Evolutionary conservation across 2,113 vertebrate genomes (phyloP), one percentile per base, ranked within the genome.

Genomic region (Himantopus leucocephalus): DNA sequence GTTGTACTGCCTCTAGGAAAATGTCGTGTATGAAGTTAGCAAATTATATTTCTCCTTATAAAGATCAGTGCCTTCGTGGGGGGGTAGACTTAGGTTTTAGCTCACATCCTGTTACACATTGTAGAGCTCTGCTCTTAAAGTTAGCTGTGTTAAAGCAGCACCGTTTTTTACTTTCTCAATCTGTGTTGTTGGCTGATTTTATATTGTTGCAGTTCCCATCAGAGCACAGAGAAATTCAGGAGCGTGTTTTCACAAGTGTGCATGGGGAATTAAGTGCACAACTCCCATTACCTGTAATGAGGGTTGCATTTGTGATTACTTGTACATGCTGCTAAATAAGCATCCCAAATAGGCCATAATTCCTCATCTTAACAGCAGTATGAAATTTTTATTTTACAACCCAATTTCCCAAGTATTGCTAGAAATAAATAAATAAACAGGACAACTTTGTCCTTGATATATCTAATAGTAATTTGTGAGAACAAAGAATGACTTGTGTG

Each of bases 381-480:
- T 27, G 48, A 50, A 24, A 3, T 39, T 90, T 85, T 52, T 68
- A n/a, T 41, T 85, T 95, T 90, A 56, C 70, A 84, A 13, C 80
- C 43, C 24, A 35, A 26, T 92, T 96, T 94, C 68, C 64, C 34
- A 41, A 88, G 75, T 84, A 56, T 39, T 81, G 58, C 66, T 72
- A 16, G 52, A 97, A 94, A 84, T 62, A 95, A 95, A 93, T 92
- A 95, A 95, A 89, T 85, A 93, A 94, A 12, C 43, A 63, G 76
- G 68, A 59, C 58, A 67, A 24, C 89, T 86, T 91, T 94, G 85
- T 92, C 88, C 88, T 94, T 75, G 82, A 84, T 96, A 29, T 9
- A 66, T 86, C 79, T 82, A 63, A 8, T 14, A 94, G 94, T 71
- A 81, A 39, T 71, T 78, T 32, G 88, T 92, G 95, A 96, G 91